phyloP scores from a whole-genome alignment of 2,888 invertebrate genomes.

The Orchesella flavescens region DNA sequence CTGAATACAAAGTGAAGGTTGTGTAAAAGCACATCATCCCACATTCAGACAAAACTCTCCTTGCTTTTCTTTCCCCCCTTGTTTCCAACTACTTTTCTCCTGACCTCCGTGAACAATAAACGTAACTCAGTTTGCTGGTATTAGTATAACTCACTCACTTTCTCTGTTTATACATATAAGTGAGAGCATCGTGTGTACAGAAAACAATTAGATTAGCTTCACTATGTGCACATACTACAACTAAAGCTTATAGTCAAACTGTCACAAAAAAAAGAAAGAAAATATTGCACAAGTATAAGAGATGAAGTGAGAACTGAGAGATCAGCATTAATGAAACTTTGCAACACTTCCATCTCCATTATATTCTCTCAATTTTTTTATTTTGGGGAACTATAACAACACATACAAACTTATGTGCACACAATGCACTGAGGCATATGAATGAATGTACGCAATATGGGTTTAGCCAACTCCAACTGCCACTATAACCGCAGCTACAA shows the following conservation, averaged over 20 bases:
- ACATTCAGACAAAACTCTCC: slow-evolving; percentile 7
- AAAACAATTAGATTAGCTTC: slow-evolving; percentile 63
- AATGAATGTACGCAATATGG: too few relatives aligned
- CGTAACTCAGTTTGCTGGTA: slow-evolving; percentile 36
- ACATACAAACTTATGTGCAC: background rate
- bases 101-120: slow-evolving; percentile 39
- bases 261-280: slow-evolving; percentile 12
- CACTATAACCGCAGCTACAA: too few relatives aligned
- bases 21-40: background rate
- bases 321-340: slow-evolving; percentile 51
- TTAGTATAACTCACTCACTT: slow-evolving; percentile 31
- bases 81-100: slow-evolving; percentile 19
- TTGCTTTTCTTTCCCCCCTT: slow-evolving; percentile 3
- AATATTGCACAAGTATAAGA: slow-evolving; percentile 18
- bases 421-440: too few relatives aligned
- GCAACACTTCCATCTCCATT: background rate
- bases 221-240: slow-evolving; percentile 46
- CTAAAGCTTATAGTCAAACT: slow-evolving; percentile 46
- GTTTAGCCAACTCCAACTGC: too few relatives aligned
- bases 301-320: slow-evolving; percentile 46
- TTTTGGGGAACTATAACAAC: background rate
- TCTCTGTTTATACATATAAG: slow-evolving; percentile 14
- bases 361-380: slow-evolving; percentile 7
- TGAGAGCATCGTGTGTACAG: slow-evolving; percentile 25
- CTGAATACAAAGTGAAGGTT: slow-evolving; percentile 37